Evolutionary conservation across 2,888 invertebrate genomes (phyloP).

Genomic region (Brachypterus glaber): DNA sequence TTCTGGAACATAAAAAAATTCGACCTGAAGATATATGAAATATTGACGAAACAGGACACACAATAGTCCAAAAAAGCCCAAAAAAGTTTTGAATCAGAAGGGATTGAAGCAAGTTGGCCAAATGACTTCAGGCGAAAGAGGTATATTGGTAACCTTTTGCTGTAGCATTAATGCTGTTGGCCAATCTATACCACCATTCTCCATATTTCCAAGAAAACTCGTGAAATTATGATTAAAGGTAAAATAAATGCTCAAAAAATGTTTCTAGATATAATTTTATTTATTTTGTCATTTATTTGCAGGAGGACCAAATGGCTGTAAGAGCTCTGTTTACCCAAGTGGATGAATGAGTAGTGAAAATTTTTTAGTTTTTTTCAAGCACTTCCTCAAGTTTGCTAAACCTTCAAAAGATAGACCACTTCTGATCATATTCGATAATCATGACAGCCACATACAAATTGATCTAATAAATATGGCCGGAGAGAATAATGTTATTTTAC

Average conservation of each 20-base stretch:
- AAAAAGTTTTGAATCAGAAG: background rate
- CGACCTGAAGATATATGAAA: background rate
- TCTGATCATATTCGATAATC: slow-evolving; percentile 11
- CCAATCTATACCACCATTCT: background rate
- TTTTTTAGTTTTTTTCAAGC: slow-evolving; percentile 9
- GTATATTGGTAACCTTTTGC: background rate
- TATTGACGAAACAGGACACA: background rate
- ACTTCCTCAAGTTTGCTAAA: slow-evolving; percentile 8
- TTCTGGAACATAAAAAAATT: no score
- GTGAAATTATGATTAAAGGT: background rate
- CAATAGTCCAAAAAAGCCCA: background rate
- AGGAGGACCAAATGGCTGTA: no score
- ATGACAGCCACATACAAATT: slow-evolving; percentile 12
- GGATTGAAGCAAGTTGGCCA: background rate
- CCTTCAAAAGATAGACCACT: slow-evolving; percentile 5
- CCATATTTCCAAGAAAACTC: background rate
- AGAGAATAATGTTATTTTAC: slow-evolving; percentile 6
- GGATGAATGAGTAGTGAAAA: slow-evolving; percentile 10
- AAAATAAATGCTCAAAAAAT: no score
- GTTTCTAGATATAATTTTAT: no score
- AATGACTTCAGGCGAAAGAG: background rate
- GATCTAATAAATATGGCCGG: slow-evolving; percentile 7
- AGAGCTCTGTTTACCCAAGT: no score
- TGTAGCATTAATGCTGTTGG: background rate
- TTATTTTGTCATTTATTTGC: no score